Conservation (phyloP, 1,140 invertebrate genomes). For the Sarcophaga bullata region DNA sequence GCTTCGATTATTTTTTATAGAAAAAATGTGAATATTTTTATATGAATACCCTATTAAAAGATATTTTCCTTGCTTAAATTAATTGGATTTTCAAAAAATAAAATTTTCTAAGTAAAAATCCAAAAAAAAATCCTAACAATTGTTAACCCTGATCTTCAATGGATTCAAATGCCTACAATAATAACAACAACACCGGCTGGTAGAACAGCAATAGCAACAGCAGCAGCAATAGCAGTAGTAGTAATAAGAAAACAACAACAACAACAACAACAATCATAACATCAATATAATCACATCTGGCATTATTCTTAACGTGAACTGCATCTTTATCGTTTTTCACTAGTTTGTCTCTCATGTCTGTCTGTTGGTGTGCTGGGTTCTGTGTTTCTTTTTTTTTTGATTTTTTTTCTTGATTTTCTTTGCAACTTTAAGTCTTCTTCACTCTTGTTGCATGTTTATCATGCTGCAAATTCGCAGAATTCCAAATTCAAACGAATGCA, state of each 20-base stretch:
- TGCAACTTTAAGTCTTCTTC: constrained; percentile 14
- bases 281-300: constrained; percentile 41
- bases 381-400: neutral
- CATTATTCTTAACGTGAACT: constrained; percentile 33
- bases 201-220: neutral
- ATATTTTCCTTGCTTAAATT: too few relatives aligned
- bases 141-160: constrained; percentile 16
- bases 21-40: too few relatives aligned
- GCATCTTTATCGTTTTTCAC: constrained; percentile 29
- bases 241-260: neutral
- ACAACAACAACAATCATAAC: constrained; percentile 10
- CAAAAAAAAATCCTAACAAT: neutral
- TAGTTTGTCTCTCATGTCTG: neutral
- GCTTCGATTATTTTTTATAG: too few relatives aligned
- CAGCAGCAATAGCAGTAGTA: neutral
- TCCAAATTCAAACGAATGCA: constrained; percentile 39
- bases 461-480: constrained; percentile 41
- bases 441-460: constrained; percentile 41
- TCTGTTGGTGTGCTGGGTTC: neutral
- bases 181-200: too few relatives aligned
- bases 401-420: neutral
- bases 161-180: neutral
- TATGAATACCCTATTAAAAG: too few relatives aligned
- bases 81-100: neutral
- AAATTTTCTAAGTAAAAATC: neutral